phyloP scores from a whole-genome alignment of 2,888 invertebrate genomes.

The Drosophila fungiperda region DNA sequence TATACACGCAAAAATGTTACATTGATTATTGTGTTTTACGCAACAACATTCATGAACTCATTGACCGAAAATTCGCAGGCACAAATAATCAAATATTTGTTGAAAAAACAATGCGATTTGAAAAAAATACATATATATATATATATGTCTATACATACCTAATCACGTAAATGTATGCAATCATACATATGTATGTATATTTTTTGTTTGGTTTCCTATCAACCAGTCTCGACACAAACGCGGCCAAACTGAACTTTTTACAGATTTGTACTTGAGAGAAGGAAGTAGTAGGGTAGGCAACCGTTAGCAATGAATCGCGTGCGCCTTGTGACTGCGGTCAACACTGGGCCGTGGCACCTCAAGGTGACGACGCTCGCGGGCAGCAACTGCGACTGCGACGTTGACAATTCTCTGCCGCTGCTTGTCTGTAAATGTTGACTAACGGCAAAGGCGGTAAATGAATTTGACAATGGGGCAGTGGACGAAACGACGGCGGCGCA shows the following conservation, averaged over 20 bases:
- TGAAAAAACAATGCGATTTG: slow-evolving; percentile 24
- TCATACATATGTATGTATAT: background rate
- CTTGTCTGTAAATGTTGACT: slow-evolving; percentile 51
- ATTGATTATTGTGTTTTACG: slow-evolving; percentile 45
- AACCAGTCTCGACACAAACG: slow-evolving; percentile 47
- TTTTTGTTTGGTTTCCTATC: background rate
- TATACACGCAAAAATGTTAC: slow-evolving; percentile 37
- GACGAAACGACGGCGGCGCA: slow-evolving; percentile 30
- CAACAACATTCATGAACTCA: slow-evolving; percentile 36
- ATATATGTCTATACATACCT: background rate
- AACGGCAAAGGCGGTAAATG: slow-evolving; percentile 48
- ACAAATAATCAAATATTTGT: slow-evolving; percentile 34
- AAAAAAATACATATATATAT: background rate
- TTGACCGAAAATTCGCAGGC: slow-evolving; percentile 6
- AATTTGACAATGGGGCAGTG: slow-evolving; percentile 49
- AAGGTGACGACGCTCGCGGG: slow-evolving; percentile 47
- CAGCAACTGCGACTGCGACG: slow-evolving; percentile 15
- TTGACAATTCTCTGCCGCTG: slow-evolving; percentile 38
- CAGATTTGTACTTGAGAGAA: slow-evolving; percentile 26
- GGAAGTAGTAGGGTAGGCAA: slow-evolving; percentile 23
- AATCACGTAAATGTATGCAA: background rate
- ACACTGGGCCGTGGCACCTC: slow-evolving; percentile 50
- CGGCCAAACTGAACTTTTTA: slow-evolving; percentile 13
- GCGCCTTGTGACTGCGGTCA: slow-evolving; percentile 54
- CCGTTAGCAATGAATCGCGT: slow-evolving; percentile 43